These are phyloP conservation scores for Calliopsis andreniformis DNA, from an alignment of 1,140 invertebrate genomes.

Conservation along the genomic window DNA sequence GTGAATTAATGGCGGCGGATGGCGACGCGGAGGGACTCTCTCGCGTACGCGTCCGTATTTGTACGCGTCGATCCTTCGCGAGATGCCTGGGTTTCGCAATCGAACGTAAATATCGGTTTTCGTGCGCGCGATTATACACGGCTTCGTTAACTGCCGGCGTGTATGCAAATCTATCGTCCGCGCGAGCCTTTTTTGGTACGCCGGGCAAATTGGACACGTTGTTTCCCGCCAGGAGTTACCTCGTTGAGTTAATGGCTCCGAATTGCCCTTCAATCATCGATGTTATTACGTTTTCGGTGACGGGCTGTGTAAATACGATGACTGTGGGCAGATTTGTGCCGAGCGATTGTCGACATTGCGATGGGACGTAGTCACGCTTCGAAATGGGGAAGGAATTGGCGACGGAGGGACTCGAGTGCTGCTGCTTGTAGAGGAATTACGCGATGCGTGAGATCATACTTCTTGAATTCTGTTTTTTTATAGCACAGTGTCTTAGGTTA, in stretches of 20 bases:
- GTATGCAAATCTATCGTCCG: background rate
- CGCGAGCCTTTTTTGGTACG: background rate
- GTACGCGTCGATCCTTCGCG: background rate
- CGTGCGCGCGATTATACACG: background rate
- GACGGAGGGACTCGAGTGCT: too few relatives aligned
- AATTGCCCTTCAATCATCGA: conserved; percentile 2
- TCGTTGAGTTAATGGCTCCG: conserved; percentile 1
- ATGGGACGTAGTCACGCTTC: too few relatives aligned
- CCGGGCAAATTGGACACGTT: background rate
- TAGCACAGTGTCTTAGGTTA: too few relatives aligned
- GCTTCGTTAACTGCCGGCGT: conserved; percentile 3
- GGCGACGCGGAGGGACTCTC: too few relatives aligned
- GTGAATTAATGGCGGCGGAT: conserved; percentile 26
- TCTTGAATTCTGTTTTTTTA: too few relatives aligned
- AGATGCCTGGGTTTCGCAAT: background rate
- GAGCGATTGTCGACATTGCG: too few relatives aligned
- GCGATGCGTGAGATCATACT: too few relatives aligned
- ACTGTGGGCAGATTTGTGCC: too few relatives aligned
- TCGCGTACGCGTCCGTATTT: background rate
- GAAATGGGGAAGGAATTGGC: too few relatives aligned
- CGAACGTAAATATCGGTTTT: conserved; percentile 22
- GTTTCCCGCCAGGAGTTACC: background rate
- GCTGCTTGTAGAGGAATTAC: too few relatives aligned
- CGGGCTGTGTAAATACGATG: too few relatives aligned
- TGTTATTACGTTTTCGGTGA: background rate